Conservation (phyloP, 2,888 invertebrate species). For the Cyaniris semiargus region DNA sequence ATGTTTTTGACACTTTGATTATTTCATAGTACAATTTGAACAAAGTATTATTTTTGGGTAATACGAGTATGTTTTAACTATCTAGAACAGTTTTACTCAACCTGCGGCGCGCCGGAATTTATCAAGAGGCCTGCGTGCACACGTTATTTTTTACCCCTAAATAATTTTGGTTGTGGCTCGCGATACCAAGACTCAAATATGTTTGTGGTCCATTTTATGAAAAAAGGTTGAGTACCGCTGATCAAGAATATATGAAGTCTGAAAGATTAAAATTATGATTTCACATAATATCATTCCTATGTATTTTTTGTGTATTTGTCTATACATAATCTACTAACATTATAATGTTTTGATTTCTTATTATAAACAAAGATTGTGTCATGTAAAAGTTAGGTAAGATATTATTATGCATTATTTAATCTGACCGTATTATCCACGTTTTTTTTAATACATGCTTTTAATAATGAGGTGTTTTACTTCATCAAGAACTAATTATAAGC, state of each 20-base stretch:
- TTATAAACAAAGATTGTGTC: neutral
- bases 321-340: neutral
- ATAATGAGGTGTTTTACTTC: neutral
- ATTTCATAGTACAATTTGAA: neutral
- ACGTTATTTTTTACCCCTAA: no score
- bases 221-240: no score
- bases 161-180: no score
- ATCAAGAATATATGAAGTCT: slow-evolving; percentile 2
- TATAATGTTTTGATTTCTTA: neutral
- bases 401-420: slow-evolving; percentile 5
- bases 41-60: slow-evolving; percentile 3
- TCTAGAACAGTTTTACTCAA: no score
- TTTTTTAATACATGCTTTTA: slow-evolving; percentile 20
- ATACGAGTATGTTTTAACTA: neutral
- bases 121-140: no score
- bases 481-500: slow-evolving; percentile 1
- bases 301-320: neutral
- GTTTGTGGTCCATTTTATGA: no score
- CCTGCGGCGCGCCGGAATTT: no score
- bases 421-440: neutral
- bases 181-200: no score
- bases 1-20: neutral
- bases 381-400: slow-evolving; percentile 1
- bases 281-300: neutral
- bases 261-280: slow-evolving; percentile 3